Conservation (phyloP, 2,888 invertebrate genomes). For the Cheilosia impressa region DNA sequence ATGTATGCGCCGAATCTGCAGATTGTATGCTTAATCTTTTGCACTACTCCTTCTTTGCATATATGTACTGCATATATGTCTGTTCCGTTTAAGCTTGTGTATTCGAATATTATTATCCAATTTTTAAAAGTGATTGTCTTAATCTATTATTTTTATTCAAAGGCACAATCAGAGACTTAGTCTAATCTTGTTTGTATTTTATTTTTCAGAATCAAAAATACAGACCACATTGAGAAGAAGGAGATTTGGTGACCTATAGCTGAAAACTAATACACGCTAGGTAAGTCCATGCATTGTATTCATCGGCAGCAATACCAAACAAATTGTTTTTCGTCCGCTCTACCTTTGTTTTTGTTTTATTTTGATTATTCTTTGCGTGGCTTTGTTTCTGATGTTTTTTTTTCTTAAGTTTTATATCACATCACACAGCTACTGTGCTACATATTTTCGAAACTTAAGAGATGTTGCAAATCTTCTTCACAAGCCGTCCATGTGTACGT, state of each 20-base stretch:
- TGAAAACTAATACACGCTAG: slow-evolving; percentile 66
- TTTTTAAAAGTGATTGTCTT: too few relatives aligned
- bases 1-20: background rate
- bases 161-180: background rate
- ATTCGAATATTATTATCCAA: too few relatives aligned
- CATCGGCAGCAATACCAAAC: background rate
- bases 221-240: slow-evolving; percentile 20
- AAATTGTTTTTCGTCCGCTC: background rate
- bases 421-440: slow-evolving; percentile 18
- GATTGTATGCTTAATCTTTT: background rate
- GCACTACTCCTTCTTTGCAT: too few relatives aligned
- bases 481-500: background rate
- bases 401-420: background rate
- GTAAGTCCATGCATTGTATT: slow-evolving; percentile 23
- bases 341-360: slow-evolving; percentile 1
- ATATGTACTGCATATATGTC: too few relatives aligned
- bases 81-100: too few relatives aligned
- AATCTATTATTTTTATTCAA: background rate
- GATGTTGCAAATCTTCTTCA: background rate
- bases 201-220: slow-evolving; percentile 44
- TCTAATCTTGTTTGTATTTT: slow-evolving; percentile 4
- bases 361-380: background rate
- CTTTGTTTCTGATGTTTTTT: slow-evolving; percentile 3
- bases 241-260: slow-evolving; percentile 39
- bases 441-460: background rate